Percentiles rank a stretch among this genome's conserved stretches.
These are phyloP conservation scores for Aviceda subcristata DNA, from an alignment of 2,113 vertebrate genomes.

Conservation along the genomic window DNA sequence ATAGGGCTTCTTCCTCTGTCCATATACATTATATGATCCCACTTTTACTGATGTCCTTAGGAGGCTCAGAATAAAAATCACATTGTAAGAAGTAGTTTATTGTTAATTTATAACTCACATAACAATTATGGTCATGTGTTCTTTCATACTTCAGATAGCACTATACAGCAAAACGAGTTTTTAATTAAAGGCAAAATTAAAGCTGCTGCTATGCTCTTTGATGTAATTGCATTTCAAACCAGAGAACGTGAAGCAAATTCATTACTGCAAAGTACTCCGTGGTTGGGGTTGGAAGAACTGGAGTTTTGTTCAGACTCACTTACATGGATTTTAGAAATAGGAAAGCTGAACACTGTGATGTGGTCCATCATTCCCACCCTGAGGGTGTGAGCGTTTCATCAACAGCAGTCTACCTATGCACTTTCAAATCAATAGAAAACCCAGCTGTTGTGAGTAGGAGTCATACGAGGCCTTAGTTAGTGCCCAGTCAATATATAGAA, in stretches of 20 bases:
- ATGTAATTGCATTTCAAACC: slow-evolving; percentile 50
- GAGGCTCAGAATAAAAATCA: background rate
- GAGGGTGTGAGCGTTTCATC: background rate
- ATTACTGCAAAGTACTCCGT: background rate
- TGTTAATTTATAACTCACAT: background rate
- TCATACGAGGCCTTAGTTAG: background rate
- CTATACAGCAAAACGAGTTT: slow-evolving; percentile 22
- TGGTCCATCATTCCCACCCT: background rate
- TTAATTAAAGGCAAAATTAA: slow-evolving; percentile 56
- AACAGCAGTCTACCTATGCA: background rate
- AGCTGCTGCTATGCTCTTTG: slow-evolving; percentile 29
- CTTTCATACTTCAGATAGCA: slow-evolving; percentile 3
- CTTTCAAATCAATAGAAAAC: background rate
- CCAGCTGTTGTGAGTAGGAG: background rate
- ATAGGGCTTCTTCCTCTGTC: background rate
- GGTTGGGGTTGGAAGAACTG: background rate
- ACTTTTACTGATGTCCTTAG: background rate
- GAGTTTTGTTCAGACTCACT: background rate
- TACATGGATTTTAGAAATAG: background rate
- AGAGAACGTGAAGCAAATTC: slow-evolving; percentile 48
- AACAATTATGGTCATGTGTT: background rate
- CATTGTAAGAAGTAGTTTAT: background rate
- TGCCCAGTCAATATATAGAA: background rate
- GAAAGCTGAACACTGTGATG: background rate
- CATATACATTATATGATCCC: background rate